Evolutionary conservation across 2,113 vertebrate genomes (phyloP), one percentile per base, ranked within the genome.

Genomic region (Panthera uncia): DNA sequence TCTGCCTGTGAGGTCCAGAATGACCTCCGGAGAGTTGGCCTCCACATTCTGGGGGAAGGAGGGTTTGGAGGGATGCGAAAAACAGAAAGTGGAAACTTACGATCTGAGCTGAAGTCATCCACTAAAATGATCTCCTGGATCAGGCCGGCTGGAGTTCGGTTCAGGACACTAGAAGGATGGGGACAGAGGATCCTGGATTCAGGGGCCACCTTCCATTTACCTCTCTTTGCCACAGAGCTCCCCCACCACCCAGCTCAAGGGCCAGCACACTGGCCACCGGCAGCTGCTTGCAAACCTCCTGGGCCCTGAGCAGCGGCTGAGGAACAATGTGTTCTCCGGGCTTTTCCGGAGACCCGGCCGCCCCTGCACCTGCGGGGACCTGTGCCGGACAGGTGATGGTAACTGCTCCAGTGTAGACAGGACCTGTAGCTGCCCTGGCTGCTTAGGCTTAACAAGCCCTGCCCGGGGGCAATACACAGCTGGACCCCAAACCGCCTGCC

Each of bases 71-170:
- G 3, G 7, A 33, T 14, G 4, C 13, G 23, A 12, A 33, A 61
- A 86, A 63, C 27, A 48, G 57, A 79, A 85, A 33, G 97, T 23
- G 79, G n/a, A 91, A 73, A 99, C 99, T 99, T 98, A 99, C 99
- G 98, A 96, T 99, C 99, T 1, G 99, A 98, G 98, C 99, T 99
- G 99, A 99, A 99, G 99, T 99, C 99, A 91, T 99, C 99, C 73
- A 99, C 99, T 95, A 99, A 98, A 98, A 99, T 99, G 81, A 99
- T 99, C 98, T 99, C 99, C 96, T 99, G 99, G 97, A 99, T 99
- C 93, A 99, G 98, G 94, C 97, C 98, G 36, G 99, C 96, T 95
- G 99, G 99, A 95, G 99, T 99, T 91, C 99, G 98, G 98, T 99
- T 99, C 98, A 99, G 98, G 95, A 99, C 99, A 8, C 99, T 99